Conservation (phyloP, 2,113 vertebrate species). For the Amia ocellicauda region DNA sequence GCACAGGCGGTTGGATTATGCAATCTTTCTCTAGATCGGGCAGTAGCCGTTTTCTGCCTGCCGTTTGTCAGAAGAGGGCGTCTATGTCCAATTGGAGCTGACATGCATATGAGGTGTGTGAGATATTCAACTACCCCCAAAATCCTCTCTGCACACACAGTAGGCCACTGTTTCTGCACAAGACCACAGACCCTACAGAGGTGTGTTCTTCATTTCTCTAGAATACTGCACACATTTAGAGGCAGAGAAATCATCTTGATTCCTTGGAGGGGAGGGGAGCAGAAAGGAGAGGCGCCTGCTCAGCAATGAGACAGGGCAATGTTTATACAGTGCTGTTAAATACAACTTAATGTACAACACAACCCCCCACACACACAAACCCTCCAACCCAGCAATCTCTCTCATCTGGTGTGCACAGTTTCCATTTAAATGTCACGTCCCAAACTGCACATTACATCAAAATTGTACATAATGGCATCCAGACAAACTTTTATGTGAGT, state of each 20-base stretch:
- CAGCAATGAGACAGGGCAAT: conserved; percentile 56
- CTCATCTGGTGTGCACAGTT: conserved; percentile 71
- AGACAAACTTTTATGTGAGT: conserved; percentile 78
- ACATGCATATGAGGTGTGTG: conserved; percentile 33
- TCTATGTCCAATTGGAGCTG: conserved; percentile 46
- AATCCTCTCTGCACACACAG: conserved; percentile 48
- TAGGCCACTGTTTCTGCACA: conserved; percentile 54
- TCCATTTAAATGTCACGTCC: conserved; percentile 74
- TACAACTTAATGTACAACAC: conserved; percentile 60
- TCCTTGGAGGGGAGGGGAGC: conserved; percentile 57
- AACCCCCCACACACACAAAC: conserved; percentile 18
- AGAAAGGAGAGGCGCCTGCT: conserved; percentile 45
- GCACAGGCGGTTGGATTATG: no score
- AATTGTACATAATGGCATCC: conserved; percentile 79
- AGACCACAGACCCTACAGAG: conserved; percentile 25
- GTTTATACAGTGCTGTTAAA: conserved; percentile 68
- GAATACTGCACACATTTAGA: conserved; percentile 51
- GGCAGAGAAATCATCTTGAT: conserved; percentile 44
- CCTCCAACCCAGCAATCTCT: conserved; percentile 50
- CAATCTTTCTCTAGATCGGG: background rate
- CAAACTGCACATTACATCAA: conserved; percentile 75
- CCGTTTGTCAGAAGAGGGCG: conserved; percentile 35
- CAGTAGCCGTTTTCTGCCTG: conserved; percentile 44
- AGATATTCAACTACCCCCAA: no score
- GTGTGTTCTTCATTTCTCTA: conserved; percentile 63